A percentile compares a stretch with the other conserved stretches of the same genome.
Conservation (phyloP, 2,888 invertebrate species). For the Cremastinae sp. region DNA sequence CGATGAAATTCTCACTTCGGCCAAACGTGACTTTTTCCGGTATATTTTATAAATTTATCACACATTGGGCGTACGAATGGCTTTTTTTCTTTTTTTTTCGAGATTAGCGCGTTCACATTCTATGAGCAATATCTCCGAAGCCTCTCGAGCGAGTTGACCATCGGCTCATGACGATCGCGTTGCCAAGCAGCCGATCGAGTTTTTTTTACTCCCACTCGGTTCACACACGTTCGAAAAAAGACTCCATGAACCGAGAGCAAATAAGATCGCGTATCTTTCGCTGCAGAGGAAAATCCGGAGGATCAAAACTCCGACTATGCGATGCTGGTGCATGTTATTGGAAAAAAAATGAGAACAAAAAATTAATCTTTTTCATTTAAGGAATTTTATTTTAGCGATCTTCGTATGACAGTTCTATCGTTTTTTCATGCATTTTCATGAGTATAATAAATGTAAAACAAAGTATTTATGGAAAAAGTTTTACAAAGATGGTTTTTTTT, state of each 20-base stretch:
- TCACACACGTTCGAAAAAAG: not conserved
- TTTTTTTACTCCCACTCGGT: conserved; percentile 13
- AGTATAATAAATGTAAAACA: too few species aligned
- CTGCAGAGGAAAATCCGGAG: not conserved
- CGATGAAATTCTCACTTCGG: too few species aligned
- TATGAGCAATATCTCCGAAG: conserved; percentile 7
- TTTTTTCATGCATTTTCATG: too few species aligned
- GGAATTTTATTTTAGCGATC: too few species aligned
- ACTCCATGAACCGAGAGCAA: conserved; percentile 3
- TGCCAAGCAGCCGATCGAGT: conserved; percentile 27
- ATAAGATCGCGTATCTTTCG: not conserved
- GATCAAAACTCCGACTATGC: not conserved
- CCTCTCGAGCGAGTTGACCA: conserved; percentile 17
- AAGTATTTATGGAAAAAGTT: too few species aligned
- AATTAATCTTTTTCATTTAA: too few species aligned
- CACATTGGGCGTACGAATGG: not conserved
- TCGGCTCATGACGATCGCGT: conserved; percentile 42
- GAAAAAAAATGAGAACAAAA: not conserved
- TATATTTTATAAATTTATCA: too few species aligned
- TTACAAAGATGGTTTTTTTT: too few species aligned
- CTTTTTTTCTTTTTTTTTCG: not conserved
- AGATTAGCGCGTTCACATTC: not conserved
- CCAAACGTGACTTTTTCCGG: too few species aligned
- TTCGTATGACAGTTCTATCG: too few species aligned
- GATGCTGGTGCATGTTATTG: not conserved